Evolutionary conservation across 2,888 invertebrate genomes (phyloP), one percentile per base, ranked within the genome.

Genomic region (Leistus spinibarbis): DNA sequence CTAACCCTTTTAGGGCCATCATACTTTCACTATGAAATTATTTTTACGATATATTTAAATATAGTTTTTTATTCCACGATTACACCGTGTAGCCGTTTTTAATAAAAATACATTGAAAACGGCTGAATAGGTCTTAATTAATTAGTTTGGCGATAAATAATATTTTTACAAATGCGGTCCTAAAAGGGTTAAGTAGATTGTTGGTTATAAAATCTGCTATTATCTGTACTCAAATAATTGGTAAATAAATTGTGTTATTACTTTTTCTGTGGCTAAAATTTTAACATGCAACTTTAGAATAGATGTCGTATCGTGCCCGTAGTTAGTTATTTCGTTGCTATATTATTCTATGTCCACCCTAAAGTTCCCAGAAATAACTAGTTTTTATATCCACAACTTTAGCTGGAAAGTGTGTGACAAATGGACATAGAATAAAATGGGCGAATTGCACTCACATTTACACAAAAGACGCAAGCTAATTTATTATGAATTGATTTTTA

Each of bases 251-350:
- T 40, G 40, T 40, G 40, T 40, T 40, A 40, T 40, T 40, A 40
- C 40, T 40, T 40, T 40, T 40, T 40, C 40, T 40, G 40, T 40
- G 40, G 40, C 40, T 40, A 40, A 40, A 67, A 75, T 75, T 75
- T 64, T 75, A 75, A 60, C 75, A 75, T 69, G 69, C 75, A 75
- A 69, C 64, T 72, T 72, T 72, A 13, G 54, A 13, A 69, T 69
- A 69, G 64, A 75, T 75, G 75, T 69, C 64, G 71, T 69, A 20
- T 60, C 62, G 69, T 71, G 71, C 71, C 19, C 24, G 72, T 71
- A 71, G 71, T 24, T 20, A 24, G 40, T 0, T 40, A 40, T 4
- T 40, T 40, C 40, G 40, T 40, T 40, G 40, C 40, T 5, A 40
- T 40, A 10, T 40, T 40, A 40, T 40, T 40, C 40, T 40, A 40